Conservation (phyloP, 2,113 vertebrate genomes). For the Australoheros scitulus region DNA sequence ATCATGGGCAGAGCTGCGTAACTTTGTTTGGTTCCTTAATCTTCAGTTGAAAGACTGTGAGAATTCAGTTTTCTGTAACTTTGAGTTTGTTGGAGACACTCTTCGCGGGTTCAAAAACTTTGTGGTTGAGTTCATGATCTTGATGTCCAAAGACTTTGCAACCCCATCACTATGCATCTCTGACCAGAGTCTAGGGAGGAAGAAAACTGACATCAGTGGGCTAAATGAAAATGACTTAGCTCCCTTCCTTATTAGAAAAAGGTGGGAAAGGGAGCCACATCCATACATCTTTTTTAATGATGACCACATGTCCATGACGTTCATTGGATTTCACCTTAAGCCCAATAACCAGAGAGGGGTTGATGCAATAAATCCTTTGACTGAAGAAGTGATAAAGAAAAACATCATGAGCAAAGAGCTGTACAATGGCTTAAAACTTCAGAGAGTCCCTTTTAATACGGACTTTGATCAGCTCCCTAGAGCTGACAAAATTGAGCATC, state of each 20-base stretch:
- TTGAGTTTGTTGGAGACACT: slow-evolving; percentile 76
- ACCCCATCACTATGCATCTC: slow-evolving; percentile 86
- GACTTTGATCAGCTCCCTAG: slow-evolving; percentile 83
- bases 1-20: slow-evolving; percentile 88
- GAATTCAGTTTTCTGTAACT: slow-evolving; percentile 83
- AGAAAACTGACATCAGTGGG: slow-evolving; percentile 32
- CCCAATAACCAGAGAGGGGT: slow-evolving; percentile 17
- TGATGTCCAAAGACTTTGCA: slow-evolving; percentile 92
- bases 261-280: slow-evolving; percentile 90
- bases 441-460: slow-evolving; percentile 85
- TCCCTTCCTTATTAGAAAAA: slow-evolving; percentile 86
- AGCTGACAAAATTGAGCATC: slow-evolving; percentile 80
- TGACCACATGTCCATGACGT: slow-evolving; percentile 87
- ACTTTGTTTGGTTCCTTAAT: slow-evolving; percentile 87
- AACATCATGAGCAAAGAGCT: slow-evolving; percentile 78
- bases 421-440: slow-evolving; percentile 74
- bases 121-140: slow-evolving; percentile 90
- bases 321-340: slow-evolving; percentile 87
- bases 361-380: slow-evolving; percentile 80
- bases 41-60: slow-evolving; percentile 87
- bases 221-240: slow-evolving; percentile 84
- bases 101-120: slow-evolving; percentile 88
- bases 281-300: slow-evolving; percentile 91
- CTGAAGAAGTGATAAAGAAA: slow-evolving; percentile 73
- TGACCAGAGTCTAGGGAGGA: slow-evolving; percentile 84